Evolutionary conservation across 2,797 vertebrate genomes (phyloP).

Genomic region (Squalus acanthias): DNA sequence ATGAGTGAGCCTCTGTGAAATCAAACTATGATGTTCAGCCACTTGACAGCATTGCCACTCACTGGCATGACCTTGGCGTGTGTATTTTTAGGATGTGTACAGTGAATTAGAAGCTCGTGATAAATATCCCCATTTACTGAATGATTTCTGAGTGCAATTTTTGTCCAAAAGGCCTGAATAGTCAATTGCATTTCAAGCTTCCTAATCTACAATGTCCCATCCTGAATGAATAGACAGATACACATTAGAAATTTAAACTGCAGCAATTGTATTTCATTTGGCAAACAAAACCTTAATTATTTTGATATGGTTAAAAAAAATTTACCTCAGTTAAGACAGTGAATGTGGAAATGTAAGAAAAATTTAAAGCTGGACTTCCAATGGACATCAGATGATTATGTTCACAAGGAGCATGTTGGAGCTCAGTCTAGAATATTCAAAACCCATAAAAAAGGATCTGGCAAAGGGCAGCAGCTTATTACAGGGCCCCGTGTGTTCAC

Average conservation of each 20-base stretch:
- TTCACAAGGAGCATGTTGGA: background rate
- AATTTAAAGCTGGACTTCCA: background rate
- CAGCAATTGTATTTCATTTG: background rate
- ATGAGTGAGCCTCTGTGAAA: slow-evolving; percentile 27
- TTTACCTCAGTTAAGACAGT: background rate
- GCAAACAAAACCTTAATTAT: background rate
- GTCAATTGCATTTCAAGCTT: background rate
- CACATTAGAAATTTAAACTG: background rate
- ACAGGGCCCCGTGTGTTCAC: background rate
- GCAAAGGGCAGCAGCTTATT: background rate
- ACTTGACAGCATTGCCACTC: slow-evolving; percentile 20
- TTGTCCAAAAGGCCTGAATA: background rate
- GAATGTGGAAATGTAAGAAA: background rate
- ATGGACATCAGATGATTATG: background rate
- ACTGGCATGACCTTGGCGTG: slow-evolving; percentile 1
- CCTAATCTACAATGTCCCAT: background rate
- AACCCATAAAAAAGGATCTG: background rate
- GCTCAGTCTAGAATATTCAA: background rate
- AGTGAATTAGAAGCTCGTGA: background rate
- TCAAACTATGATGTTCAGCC: slow-evolving; percentile 24
- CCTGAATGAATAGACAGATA: background rate
- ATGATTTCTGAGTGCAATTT: background rate
- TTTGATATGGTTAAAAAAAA: background rate
- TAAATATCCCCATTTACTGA: slow-evolving; percentile 5
- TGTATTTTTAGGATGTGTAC: background rate